Conservation (phyloP, 1,140 invertebrate species). For the Wiebesia pumilae region DNA sequence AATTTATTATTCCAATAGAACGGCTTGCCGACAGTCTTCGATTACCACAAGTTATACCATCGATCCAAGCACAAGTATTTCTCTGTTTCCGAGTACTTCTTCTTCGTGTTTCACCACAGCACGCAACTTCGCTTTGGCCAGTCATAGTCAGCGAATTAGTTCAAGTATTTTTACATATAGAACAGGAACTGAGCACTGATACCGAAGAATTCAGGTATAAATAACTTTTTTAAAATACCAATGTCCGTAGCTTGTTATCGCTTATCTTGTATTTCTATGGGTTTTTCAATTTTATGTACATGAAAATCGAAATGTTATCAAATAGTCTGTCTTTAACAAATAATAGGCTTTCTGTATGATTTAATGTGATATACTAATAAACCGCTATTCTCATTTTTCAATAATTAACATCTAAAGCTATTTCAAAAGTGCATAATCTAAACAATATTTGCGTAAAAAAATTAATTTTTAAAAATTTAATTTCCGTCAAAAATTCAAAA, state of each 20-base stretch:
- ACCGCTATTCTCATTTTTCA: not conserved
- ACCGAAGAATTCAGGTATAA: conserved; percentile 86
- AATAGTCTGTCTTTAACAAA: not conserved
- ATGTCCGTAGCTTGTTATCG: not conserved
- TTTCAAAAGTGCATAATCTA: conserved; percentile 6
- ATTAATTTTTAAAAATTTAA: no score
- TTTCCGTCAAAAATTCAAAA: no score
- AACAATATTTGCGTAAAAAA: not conserved
- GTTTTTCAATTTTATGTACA: not conserved
- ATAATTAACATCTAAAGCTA: not conserved
- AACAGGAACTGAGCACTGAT: conserved; percentile 88
- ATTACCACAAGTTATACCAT: conserved; percentile 86
- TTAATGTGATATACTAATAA: conserved; percentile 19
- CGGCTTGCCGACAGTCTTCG: conserved; percentile 90
- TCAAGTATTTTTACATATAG: conserved; percentile 92
- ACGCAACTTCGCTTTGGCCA: conserved; percentile 94
- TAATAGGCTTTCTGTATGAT: not conserved
- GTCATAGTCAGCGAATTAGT: conserved; percentile 95
- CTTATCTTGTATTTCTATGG: conserved; percentile 27
- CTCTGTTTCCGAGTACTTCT: conserved; percentile 93
- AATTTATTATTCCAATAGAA: conserved; percentile 77
- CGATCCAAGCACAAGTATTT: conserved; percentile 92
- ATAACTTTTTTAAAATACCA: not conserved
- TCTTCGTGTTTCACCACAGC: conserved; percentile 89
- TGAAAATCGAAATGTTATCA: not conserved